Evolutionary conservation across 2,888 invertebrate genomes (phyloP).

Genomic region (Acheta domesticus): DNA sequence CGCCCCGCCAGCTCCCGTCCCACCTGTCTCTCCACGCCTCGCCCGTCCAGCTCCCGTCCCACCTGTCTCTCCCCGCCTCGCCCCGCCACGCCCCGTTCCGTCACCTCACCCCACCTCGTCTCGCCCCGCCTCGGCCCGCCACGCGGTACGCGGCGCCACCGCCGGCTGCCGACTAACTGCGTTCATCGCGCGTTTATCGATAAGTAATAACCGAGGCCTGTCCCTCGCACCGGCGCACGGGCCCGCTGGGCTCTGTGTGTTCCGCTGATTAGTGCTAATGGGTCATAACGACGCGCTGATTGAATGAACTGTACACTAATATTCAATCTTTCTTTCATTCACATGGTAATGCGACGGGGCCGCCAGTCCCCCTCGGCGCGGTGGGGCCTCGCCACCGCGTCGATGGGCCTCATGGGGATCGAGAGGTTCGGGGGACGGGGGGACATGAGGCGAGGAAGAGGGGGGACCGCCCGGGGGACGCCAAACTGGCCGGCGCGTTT

Average conservation of each 20-base stretch:
- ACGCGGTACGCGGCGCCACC: background rate
- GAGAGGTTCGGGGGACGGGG: too few relatives aligned
- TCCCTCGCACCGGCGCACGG: background rate
- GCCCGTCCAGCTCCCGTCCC: too few relatives aligned
- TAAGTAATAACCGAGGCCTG: background rate
- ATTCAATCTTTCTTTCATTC: slow-evolving; percentile 18
- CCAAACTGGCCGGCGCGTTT: too few relatives aligned
- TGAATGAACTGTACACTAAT: slow-evolving; percentile 18
- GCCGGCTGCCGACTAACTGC: background rate
- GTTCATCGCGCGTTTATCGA: slow-evolving; percentile 11
- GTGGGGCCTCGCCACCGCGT: too few relatives aligned
- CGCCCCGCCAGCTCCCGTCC: too few relatives aligned
- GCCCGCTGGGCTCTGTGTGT: background rate
- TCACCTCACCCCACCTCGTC: background rate
- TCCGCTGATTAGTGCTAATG: slow-evolving; percentile 18
- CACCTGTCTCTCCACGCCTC: too few relatives aligned
- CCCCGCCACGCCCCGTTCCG: background rate
- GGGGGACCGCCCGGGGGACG: too few relatives aligned
- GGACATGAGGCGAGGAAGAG: too few relatives aligned
- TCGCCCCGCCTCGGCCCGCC: background rate
- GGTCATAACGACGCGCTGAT: background rate
- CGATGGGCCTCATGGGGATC: too few relatives aligned
- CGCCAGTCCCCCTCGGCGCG: too few relatives aligned
- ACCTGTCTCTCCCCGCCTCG: too few relatives aligned
- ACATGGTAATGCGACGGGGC: background rate